Base-by-base conservation (phyloP, 2,888 invertebrate species). In the Clusia tigrina region DNA sequence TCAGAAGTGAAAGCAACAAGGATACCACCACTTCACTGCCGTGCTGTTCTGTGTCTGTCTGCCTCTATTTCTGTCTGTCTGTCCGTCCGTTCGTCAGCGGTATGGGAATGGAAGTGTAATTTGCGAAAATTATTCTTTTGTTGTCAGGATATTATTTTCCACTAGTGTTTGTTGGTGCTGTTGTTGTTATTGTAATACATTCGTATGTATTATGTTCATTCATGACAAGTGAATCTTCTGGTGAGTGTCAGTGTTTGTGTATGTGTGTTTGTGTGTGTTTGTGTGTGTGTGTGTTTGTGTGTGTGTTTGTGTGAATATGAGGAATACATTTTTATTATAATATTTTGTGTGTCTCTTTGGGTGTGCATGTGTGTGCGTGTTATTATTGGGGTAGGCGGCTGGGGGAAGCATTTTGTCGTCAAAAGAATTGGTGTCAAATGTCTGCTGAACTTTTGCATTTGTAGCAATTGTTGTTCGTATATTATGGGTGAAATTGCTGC, bases 321-420 rank as follows among this genome's bases (percentile, higher is more conserved):
- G 42, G n/a, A 42, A 42, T 17, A 42, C n/a, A 42, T 42, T 42
- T 42, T 42, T 42, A 42, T 42, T 42, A 42, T 42, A n/a, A 42
- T 15, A 3, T 32, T 32, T 32, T 12, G 5, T 32, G 32, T 32
- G 32, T 32, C 12, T 5, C 12, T 32, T 9, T 32, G 32, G 6
- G 32, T 32, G 12, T 32, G 32, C 32, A 32, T 32, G 32, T 6
- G 32, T 9, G 32, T 42, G 42, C n/a, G 6, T 42, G 6, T n/a
- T 42, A 3, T 42, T 42, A n/a, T n/a, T n/a, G n/a, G n/a, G n/a
- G n/a, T n/a, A n/a, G n/a, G n/a, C n/a, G n/a, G n/a, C n/a, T n/a
- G n/a, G n/a, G n/a, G 12, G n/a, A 42, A 42, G n/a, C n/a, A n/a
- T 10, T 42, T 42, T 32, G 12, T 42, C n/a, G 42, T 42, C 42